phyloP scores from a whole-genome alignment of 1,140 invertebrate species.

The Bilobella aurantiaca region DNA sequence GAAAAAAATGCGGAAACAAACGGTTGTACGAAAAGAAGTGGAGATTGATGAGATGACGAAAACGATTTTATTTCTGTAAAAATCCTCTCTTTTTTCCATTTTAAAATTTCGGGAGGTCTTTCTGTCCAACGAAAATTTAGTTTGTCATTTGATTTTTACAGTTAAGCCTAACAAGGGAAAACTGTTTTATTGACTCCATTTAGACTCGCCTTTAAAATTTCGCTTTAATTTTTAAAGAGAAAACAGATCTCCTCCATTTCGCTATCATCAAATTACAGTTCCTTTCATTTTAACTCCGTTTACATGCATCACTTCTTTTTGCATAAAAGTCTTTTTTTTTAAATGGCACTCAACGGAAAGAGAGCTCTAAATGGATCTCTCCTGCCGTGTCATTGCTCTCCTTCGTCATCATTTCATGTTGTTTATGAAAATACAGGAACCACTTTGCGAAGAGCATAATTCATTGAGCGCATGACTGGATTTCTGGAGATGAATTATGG shows the following conservation, averaged over 20 bases:
- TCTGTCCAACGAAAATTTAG: too few species aligned
- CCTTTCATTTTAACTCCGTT: neutral
- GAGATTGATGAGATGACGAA: neutral
- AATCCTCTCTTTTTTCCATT: too few species aligned
- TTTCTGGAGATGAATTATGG: neutral
- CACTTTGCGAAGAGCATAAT: neutral
- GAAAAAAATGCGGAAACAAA: neutral
- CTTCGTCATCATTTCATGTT: neutral
- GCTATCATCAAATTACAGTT: neutral
- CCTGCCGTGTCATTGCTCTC: neutral
- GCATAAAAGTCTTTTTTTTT: neutral
- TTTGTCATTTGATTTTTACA: too few species aligned
- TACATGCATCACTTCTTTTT: neutral
- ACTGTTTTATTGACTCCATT: neutral
- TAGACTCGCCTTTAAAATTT: too few species aligned
- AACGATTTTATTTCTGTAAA: neutral
- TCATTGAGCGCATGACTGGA: neutral
- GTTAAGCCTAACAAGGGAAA: neutral
- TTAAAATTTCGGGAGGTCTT: too few species aligned
- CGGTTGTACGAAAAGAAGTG: neutral
- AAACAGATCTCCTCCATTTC: too few species aligned
- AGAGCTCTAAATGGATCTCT: neutral
- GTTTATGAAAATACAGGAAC: neutral
- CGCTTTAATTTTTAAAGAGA: too few species aligned
- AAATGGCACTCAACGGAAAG: neutral